Base-by-base conservation (phyloP, 2,113 vertebrate genomes). In the Solenodon paradoxus region DNA sequence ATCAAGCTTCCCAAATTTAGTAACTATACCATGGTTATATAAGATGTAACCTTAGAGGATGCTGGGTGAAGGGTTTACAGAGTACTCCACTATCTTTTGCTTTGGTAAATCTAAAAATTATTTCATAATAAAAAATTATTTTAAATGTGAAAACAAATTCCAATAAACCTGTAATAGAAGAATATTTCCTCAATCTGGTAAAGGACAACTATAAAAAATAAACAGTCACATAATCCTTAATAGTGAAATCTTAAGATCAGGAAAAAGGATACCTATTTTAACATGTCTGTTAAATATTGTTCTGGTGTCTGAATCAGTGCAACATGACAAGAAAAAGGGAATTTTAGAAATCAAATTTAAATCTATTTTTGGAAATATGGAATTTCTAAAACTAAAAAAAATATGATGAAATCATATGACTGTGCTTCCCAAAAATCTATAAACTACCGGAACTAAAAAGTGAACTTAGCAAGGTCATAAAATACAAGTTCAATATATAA, bases 271-370 rank as follows among this genome's bases (percentile, higher is more conserved):
- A 0, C 51, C 30, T 16, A 51, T 47, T 80, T 82, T 74, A 94
- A 88, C 5, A 20, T 13, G 85, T 86, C 19, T 82, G 15, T 90
- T 77, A 51, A 84, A 80, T 68, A 92, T 16, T 49, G 32, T 89
- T 94, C 19, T 47, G 38, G 15, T 57, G 13, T 53, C 24, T 40
- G 28, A 85, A 59, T 53, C 74, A 94, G 45, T 63, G 57, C 51
- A 77, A 92, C 64, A 90, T 81, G 17, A 45, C 59, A 96, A 81
- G 92, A 86, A 92, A 93, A 81, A 68, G 45, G 26, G 32, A 32
- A 77, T 9, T 77, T 83, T 66, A 69, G 64, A 93, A 74, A 91
- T 28, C 15, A 84, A 51, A 80, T 22, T 93, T 79, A 47, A 49
- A 42, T 0, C 12, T 40, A 40, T 61, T 72, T 85, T 72, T 81